Evolutionary conservation across 2,888 invertebrate species (phyloP), one percentile per base, ranked within the genome.

Genomic region (Papilio demoleus): DNA sequence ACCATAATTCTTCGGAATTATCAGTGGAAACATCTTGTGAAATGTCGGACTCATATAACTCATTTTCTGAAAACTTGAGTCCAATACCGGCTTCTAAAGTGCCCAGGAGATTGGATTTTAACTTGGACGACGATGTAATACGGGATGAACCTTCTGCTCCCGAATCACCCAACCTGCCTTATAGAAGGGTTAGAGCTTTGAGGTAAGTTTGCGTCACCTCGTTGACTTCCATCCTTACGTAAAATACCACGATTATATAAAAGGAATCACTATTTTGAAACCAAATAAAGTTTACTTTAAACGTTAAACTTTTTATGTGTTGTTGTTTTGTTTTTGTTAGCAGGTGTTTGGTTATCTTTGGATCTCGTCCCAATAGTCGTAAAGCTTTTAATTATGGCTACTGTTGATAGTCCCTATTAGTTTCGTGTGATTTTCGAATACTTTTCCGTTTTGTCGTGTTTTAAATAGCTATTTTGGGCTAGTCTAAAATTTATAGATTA

Each of bases 11-110:
- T 70, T 93, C 94, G 71, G 93, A 94, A 83, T 83, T 94, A 74
- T 94, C 93, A 71, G 91, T 90, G 76, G 94, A 94, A 87, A 93
- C 90, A 75, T 94, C 95, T 73, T 93, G 94, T 87, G 95, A 95
- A 85, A 93, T 94, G 88, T 94, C 94, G 81, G 94, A 94, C 81
- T 87, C 91, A 31, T 94, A 94, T 78, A 94, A 94, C 79, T 84
- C 88, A 77, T 93, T 94, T 79, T 94, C 94, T 75, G 93, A 92
- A 68, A 94, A 93, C 84, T 86, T 93, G 73, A 94, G 94, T 76
- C 94, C 94, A 50, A 93, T 94, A 75, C 91, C 92, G 67, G 85
- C 87, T 70, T 82, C 88, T 68, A 93, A 93, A 76, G 90, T 93
- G 79, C 94, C 94, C 12, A 93, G 94, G 76, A 95, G 94, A 85